A percentile compares a stretch with the other conserved stretches of the same genome.
Evolutionary conservation across 2,113 vertebrate genomes (phyloP).

Genomic region (Psettodes erumei): DNA sequence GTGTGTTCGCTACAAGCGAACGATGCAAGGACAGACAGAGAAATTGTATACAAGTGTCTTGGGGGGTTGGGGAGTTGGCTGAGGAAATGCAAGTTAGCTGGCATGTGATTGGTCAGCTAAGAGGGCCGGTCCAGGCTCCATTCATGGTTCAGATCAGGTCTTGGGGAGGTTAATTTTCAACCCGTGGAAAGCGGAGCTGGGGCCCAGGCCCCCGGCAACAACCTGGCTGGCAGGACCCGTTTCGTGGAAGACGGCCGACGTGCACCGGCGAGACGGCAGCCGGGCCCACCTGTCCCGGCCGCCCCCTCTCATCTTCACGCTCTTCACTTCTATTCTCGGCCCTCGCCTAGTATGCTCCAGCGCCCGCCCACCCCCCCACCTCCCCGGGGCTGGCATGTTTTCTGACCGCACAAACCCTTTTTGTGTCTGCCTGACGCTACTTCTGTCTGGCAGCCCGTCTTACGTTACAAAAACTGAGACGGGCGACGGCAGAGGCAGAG

Average conservation of each 20-base stretch:
- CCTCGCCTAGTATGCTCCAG: not conserved
- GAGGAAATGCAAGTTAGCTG: slow-evolving; percentile 32
- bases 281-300: not conserved
- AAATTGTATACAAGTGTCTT: slow-evolving; percentile 48
- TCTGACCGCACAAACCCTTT: slow-evolving; percentile 24
- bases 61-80: slow-evolving; percentile 15
- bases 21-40: slow-evolving; percentile 52
- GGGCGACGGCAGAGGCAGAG: slow-evolving; percentile 24
- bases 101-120: slow-evolving; percentile 61
- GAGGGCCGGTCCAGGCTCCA: slow-evolving; percentile 64
- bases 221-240: not conserved
- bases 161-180: slow-evolving; percentile 66
- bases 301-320: not conserved
- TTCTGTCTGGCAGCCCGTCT: slow-evolving; percentile 33
- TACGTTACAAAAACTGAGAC: slow-evolving; percentile 10
- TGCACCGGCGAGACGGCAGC: slow-evolving; percentile 17
- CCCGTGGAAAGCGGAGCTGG: slow-evolving; percentile 37
- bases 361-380: too few relatives aligned
- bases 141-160: slow-evolving; percentile 60
- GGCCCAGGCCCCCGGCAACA: slow-evolving; percentile 24
- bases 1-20: slow-evolving; percentile 52
- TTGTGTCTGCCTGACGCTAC: not conserved
- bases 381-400: slow-evolving; percentile 3
- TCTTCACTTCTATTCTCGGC: slow-evolving; percentile 9
- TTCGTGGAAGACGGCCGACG: slow-evolving; percentile 8